phyloP scores from a whole-genome alignment of 2,797 vertebrate genomes.

The Adrianichthys oophorus region DNA sequence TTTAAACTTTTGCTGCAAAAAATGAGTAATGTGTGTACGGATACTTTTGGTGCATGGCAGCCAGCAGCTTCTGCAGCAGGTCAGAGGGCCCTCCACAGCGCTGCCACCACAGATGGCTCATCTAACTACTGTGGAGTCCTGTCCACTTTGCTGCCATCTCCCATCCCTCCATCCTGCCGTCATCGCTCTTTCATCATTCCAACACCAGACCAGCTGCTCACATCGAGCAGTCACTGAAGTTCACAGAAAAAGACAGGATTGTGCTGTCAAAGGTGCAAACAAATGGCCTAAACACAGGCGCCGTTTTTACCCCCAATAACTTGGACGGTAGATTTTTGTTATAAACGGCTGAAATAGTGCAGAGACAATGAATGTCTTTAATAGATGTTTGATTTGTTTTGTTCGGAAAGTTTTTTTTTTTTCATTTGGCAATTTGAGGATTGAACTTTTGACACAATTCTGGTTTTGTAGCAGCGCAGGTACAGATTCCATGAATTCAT shows the following conservation, averaged over 20 bases:
- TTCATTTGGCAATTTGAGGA: too few species aligned
- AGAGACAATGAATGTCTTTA: not conserved
- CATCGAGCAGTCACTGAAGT: constrained; percentile 38
- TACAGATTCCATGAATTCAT: too few species aligned
- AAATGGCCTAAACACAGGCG: not conserved
- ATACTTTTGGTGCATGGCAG: constrained; percentile 9
- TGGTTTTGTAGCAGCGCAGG: too few species aligned
- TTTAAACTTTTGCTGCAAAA: not conserved
- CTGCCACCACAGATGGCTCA: constrained; percentile 70
- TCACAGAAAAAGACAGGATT: constrained; percentile 30
- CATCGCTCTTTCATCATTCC: constrained; percentile 56
- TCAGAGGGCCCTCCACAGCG: constrained; percentile 50
- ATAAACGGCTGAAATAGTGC: constrained; percentile 14
- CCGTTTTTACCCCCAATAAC: too few species aligned
- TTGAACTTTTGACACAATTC: too few species aligned
- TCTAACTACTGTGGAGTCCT: constrained; percentile 59
- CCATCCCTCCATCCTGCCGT: constrained; percentile 47
- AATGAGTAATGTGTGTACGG: constrained; percentile 3
- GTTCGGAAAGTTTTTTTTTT: too few species aligned
- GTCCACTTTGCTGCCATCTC: constrained; percentile 15
- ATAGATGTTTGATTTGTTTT: too few species aligned
- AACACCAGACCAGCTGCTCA: constrained; percentile 60
- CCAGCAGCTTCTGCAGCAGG: constrained; percentile 37
- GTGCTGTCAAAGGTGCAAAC: constrained; percentile 12
- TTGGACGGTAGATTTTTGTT: too few species aligned